Percentiles rank a stretch among this genome's conserved stretches.
phyloP scores from a whole-genome alignment of 1,140 invertebrate genomes.

The Epicauta chinensis region DNA sequence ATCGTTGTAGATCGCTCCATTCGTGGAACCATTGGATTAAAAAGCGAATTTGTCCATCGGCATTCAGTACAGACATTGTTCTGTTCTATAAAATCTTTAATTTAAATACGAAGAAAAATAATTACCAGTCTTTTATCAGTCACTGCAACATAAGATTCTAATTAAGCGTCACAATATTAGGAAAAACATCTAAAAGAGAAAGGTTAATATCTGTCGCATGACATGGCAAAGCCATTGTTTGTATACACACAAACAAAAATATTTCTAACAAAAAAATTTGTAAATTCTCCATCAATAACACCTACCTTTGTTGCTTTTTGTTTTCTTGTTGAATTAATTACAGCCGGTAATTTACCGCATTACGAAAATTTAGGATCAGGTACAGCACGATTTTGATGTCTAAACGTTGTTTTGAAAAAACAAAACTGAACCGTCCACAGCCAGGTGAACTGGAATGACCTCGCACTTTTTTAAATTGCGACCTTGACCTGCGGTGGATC shows the following conservation, averaged over 20 bases:
- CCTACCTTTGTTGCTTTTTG: background rate
- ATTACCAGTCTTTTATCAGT: constrained; percentile 20
- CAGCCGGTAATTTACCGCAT: background rate
- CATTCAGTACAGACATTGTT: constrained; percentile 38
- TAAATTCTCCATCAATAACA: background rate
- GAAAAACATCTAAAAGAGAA: constrained; percentile 13
- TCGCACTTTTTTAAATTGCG: constrained; percentile 29
- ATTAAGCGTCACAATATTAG: constrained; percentile 4
- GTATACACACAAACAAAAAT: background rate
- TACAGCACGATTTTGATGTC: constrained; percentile 3
- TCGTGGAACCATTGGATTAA: constrained; percentile 81
- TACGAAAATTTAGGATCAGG: constrained; percentile 2
- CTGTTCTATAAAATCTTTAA: background rate
- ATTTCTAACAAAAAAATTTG: background rate
- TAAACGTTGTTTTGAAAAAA: constrained; percentile 10
- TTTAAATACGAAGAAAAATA: background rate
- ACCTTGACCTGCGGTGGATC: constrained; percentile 22
- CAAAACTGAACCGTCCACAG: constrained; percentile 18
- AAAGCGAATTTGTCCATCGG: constrained; percentile 70
- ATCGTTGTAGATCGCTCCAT: constrained; percentile 80
- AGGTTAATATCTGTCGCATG: constrained; percentile 18
- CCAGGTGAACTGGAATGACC: constrained; percentile 30
- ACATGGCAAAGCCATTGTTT: constrained; percentile 16
- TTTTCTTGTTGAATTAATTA: constrained; percentile 1
- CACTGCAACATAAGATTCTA: constrained; percentile 20